Evolutionary conservation across 2,113 vertebrate species (phyloP).

Genomic region (human (Homo sapiens)): DNA sequence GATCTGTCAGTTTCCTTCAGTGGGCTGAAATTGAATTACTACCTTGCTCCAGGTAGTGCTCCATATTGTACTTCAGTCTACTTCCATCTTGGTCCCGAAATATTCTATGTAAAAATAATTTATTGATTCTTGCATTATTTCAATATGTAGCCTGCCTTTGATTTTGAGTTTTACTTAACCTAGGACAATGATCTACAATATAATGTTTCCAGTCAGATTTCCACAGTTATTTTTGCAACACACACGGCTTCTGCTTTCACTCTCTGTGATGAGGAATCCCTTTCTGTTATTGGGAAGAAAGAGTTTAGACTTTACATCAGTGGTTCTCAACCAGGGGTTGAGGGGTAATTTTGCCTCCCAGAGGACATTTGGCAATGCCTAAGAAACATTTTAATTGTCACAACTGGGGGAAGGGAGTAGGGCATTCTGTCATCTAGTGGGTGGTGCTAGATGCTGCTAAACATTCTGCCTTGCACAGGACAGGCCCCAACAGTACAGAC

Average conservation of each 20-base stretch:
- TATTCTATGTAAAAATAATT: not conserved
- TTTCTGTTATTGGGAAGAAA: not conserved
- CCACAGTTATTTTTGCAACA: not conserved
- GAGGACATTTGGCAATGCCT: not conserved
- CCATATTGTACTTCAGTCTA: not conserved
- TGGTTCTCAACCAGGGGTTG: not conserved
- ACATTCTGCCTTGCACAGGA: not conserved
- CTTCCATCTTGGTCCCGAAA: conserved; percentile 3
- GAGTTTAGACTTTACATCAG: not conserved
- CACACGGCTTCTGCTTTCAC: not conserved
- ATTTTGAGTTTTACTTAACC: not conserved
- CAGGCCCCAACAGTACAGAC: not conserved
- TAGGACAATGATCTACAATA: not conserved
- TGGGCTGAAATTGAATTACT: not conserved
- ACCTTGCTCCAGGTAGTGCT: not conserved
- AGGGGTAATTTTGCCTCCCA: not conserved
- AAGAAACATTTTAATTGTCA: not conserved
- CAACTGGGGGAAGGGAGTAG: not conserved
- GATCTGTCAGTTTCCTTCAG: not conserved
- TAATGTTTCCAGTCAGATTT: not conserved
- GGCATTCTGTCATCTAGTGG: not conserved
- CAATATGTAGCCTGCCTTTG: not conserved
- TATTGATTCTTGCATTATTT: not conserved
- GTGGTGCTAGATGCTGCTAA: not conserved
- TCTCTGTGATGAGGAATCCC: not conserved